Evolutionary conservation across 2,113 vertebrate species (phyloP).

Genomic region (Halichoerus grypus): DNA sequence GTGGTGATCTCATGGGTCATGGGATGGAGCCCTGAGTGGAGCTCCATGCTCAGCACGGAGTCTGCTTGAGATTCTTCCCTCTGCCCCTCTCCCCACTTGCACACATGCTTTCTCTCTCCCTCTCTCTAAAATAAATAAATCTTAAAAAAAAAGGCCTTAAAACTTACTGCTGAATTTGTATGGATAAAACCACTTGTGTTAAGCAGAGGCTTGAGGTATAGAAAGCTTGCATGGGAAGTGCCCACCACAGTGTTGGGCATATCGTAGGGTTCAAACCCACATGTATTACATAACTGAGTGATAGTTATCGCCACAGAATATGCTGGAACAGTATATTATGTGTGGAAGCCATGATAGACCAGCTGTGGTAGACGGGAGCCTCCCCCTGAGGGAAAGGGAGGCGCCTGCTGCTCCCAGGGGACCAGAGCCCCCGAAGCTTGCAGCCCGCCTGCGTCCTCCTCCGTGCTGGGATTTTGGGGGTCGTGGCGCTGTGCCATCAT

Average conservation of each 20-base stretch:
- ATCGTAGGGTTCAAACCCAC: accelerated
- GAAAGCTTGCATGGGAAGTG: neutral
- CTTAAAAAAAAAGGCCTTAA: neutral
- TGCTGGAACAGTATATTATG: neutral
- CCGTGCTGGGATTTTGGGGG: too few relatives aligned
- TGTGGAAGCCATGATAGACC: neutral
- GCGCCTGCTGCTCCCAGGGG: neutral
- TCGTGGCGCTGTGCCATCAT: neutral
- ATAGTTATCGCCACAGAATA: too few relatives aligned
- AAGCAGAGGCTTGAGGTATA: too few relatives aligned
- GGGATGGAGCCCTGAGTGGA: neutral
- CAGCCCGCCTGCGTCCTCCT: too few relatives aligned
- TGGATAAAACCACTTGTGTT: neutral
- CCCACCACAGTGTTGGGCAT: accelerated
- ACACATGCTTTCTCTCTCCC: neutral
- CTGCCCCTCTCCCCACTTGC: neutral
- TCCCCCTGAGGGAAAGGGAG: neutral
- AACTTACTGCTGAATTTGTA: neutral
- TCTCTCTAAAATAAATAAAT: neutral
- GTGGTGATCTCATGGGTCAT: neutral
- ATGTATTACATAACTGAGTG: neutral
- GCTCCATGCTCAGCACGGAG: neutral
- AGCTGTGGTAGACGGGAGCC: neutral
- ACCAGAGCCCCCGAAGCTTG: neutral
- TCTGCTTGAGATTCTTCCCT: neutral